Evolutionary conservation across 2,888 invertebrate genomes (phyloP).

Genomic region (Chesias legatella): DNA sequence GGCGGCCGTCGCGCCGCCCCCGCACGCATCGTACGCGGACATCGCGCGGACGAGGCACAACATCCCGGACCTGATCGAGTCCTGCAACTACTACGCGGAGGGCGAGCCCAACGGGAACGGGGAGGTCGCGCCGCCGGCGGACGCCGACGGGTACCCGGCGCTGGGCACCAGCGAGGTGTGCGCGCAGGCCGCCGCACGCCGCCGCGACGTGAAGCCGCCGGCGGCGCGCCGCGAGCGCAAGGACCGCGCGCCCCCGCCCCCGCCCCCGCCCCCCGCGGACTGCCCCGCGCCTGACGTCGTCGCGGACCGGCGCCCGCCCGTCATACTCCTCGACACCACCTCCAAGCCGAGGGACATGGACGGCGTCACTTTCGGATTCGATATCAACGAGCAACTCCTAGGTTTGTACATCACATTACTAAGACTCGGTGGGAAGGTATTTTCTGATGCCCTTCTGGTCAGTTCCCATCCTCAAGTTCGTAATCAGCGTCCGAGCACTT

Average conservation of each 20-base stretch:
- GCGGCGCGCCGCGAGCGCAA: constrained; percentile 27
- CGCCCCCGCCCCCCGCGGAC: constrained; percentile 53
- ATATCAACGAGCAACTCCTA: constrained; percentile 86
- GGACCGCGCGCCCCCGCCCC: constrained; percentile 22
- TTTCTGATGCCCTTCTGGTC: too few species aligned
- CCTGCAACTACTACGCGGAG: constrained; percentile 74
- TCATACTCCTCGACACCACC: constrained; percentile 85
- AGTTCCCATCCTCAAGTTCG: too few species aligned
- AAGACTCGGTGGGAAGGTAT: too few species aligned
- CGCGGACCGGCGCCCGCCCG: constrained; percentile 82
- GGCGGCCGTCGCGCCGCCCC: constrained; percentile 79
- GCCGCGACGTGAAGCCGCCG: constrained; percentile 25
- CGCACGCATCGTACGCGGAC: constrained; percentile 88
- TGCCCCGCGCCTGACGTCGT: constrained; percentile 66
- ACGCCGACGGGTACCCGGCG: constrained; percentile 36
- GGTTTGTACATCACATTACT: constrained; percentile 30
- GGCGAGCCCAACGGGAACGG: constrained; percentile 34
- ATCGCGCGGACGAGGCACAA: constrained; percentile 83
- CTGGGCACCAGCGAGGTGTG: too few species aligned
- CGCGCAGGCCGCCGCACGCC: too few species aligned
- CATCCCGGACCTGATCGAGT: constrained; percentile 76
- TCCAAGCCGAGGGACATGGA: constrained; percentile 75
- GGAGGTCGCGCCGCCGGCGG: constrained; percentile 21
- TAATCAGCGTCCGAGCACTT: too few species aligned
- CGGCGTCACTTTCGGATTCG: constrained; percentile 90